Base-by-base conservation (phyloP, 2,113 vertebrate genomes). In the Bos indicus region DNA sequence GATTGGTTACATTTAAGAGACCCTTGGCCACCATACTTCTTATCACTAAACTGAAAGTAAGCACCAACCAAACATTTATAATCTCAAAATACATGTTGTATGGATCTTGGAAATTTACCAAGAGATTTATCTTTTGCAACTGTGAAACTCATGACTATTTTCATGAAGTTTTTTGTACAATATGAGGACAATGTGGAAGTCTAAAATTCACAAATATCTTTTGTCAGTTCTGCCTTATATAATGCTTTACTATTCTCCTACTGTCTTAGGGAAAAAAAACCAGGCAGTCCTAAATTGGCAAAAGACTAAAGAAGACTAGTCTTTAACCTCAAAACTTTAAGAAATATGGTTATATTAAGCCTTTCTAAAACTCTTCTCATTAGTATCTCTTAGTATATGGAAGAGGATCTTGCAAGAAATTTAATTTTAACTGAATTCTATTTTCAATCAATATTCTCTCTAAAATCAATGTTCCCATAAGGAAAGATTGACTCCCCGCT, bases 341-440 rank as follows among this genome's bases (percentile, higher is more conserved):
- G 40, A 94, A 85, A 88, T 36, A 43, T 16, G 77, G 33, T 36
- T 77, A 8, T 78, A 43, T 52, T 86, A 84, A 88, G 14, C 30
- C 57, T 88, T 43, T 94, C 40, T 43, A 77, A 82, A 95, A 48
- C 28, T 11, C 4, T 91, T 46, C 40, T 43, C 64, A 81, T 83
- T 90, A 28, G 7, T 88, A 33, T 93, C 14, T 86, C 54, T 90
- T 95, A n/a, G 57, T 84, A 25, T 56, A 30, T 64, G 17, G 54
- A 77, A 88, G 6, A 71, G 5, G 4, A 88, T 84, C 57, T 71
- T 90, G 1, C 19, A 92, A 88, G 64, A 93, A 93, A 80, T 11
- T 90, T 84, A 57, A 96, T 83, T 94, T 91, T 94, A 91, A 77
- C 43, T 48, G 64, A 67, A 84, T 90, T 88, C 57, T 81, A 10